Evolutionary conservation across 2,888 invertebrate species (phyloP).

Genomic region (Notodonta ziczac): DNA sequence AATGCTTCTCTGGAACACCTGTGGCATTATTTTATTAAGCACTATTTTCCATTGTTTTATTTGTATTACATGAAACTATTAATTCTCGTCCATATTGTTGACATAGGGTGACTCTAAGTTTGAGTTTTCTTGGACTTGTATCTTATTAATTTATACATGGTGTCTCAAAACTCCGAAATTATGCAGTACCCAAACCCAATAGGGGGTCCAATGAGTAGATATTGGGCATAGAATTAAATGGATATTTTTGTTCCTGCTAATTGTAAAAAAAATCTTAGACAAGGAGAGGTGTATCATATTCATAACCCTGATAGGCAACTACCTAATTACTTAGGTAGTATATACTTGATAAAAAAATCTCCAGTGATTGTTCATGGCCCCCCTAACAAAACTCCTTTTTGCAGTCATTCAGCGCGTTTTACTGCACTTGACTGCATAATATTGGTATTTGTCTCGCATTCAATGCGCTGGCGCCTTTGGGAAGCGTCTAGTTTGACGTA

Average conservation of each 20-base stretch:
- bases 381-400: conserved; percentile 23
- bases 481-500: conserved; percentile 53
- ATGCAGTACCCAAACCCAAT: too few species aligned
- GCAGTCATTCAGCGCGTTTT: conserved; percentile 40
- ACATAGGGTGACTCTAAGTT: conserved; percentile 19
- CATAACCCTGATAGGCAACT: too few species aligned
- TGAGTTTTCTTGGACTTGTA: conserved; percentile 1
- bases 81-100: conserved; percentile 20
- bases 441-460: conserved; percentile 66
- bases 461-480: conserved; percentile 62
- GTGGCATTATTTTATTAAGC: conserved; percentile 25
- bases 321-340: too few species aligned
- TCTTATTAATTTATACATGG: neutral
- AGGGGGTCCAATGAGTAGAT: too few species aligned
- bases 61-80: conserved; percentile 28
- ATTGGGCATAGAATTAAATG: too few species aligned
- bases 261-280: too few species aligned
- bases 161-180: too few species aligned
- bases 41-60: conserved; percentile 18
- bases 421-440: conserved; percentile 49
- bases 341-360: too few species aligned
- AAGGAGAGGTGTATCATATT: too few species aligned
- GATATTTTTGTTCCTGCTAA: too few species aligned
- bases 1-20: conserved; percentile 10
- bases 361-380: conserved; percentile 15